These are phyloP conservation scores for Perizoma affinitatum DNA, from an alignment of 2,888 invertebrate genomes.

Conservation along the genomic window DNA sequence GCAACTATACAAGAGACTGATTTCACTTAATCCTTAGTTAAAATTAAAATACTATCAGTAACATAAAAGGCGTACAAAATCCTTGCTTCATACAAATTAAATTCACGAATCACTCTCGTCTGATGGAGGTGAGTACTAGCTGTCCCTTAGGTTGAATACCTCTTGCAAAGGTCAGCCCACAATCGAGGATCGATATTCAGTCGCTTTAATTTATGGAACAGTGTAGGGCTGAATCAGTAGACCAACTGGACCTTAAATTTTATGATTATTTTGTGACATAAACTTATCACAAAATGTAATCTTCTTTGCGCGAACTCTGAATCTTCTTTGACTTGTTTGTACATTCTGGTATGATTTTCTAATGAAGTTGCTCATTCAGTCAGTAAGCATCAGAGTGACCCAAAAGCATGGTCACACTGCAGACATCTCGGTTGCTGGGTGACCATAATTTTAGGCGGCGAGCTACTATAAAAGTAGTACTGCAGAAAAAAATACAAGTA, in stretches of 20 bases:
- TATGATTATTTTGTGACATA: no score
- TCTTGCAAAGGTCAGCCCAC: conserved; percentile 23
- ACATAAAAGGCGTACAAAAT: conserved; percentile 14
- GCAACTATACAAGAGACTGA: not conserved
- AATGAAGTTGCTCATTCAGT: no score
- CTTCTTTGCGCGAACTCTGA: no score
- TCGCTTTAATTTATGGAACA: conserved; percentile 20
- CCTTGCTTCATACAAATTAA: conserved; percentile 22
- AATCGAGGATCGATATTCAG: conserved; percentile 23
- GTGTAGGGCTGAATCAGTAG: conserved; percentile 5
- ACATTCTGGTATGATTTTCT: no score
- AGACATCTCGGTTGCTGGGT: no score
- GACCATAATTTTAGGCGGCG: no score
- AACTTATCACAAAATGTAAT: no score
- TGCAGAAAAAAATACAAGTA: no score
- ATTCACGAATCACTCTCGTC: conserved; percentile 22
- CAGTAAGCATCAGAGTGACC: no score
- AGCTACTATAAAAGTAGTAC: no score
- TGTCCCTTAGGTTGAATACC: conserved; percentile 23
- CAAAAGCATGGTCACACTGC: no score
- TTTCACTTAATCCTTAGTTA: conserved; percentile 1
- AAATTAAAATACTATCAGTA: conserved; percentile 12
- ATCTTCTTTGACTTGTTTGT: no score
- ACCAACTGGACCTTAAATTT: not conserved
- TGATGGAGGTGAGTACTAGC: conserved; percentile 12